Percentiles rank a stretch among this genome's conserved stretches.
These are phyloP conservation scores for Sweltsa coloradensis DNA, from an alignment of 1,140 invertebrate genomes.

Conservation along the genomic window DNA sequence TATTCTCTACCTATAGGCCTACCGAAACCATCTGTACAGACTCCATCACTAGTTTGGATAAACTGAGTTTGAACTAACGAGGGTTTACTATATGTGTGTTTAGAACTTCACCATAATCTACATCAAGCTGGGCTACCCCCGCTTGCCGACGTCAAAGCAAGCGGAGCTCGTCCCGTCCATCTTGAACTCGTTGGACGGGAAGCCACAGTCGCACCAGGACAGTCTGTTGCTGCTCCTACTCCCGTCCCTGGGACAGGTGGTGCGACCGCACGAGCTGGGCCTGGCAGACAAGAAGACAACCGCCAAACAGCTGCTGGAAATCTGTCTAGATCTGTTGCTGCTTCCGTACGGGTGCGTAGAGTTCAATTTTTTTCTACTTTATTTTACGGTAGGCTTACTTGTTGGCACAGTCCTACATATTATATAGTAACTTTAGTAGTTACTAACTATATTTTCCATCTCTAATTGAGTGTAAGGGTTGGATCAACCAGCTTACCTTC, in stretches of 20 bases:
- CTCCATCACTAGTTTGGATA: too few species aligned
- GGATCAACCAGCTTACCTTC: too few species aligned
- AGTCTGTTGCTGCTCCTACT: slow-evolving; percentile 70
- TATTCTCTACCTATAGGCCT: too few species aligned
- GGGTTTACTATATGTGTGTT: too few species aligned
- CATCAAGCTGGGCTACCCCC: slow-evolving; percentile 80
- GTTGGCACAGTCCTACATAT: too few species aligned
- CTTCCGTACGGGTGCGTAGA: slow-evolving; percentile 67
- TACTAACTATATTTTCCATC: too few species aligned
- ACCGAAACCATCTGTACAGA: too few species aligned
- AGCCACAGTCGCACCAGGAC: slow-evolving; percentile 75
- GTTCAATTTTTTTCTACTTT: slow-evolving; percentile 11
- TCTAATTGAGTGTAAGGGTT: too few species aligned
- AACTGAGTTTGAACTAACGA: too few species aligned
- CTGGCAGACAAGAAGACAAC: slow-evolving; percentile 51
- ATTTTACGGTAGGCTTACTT: neutral
- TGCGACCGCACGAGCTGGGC: slow-evolving; percentile 48
- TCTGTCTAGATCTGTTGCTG: slow-evolving; percentile 70
- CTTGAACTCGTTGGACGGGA: slow-evolving; percentile 65
- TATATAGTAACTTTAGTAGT: too few species aligned
- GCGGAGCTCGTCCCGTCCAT: slow-evolving; percentile 60
- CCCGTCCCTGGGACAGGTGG: slow-evolving; percentile 60
- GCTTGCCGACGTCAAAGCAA: slow-evolving; percentile 62
- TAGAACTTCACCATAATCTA: slow-evolving; percentile 93
- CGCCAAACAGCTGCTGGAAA: slow-evolving; percentile 54